Evolutionary conservation across 2,888 invertebrate species (phyloP), one percentile per base, ranked within the genome.

Genomic region (Drosophila colorata): DNA sequence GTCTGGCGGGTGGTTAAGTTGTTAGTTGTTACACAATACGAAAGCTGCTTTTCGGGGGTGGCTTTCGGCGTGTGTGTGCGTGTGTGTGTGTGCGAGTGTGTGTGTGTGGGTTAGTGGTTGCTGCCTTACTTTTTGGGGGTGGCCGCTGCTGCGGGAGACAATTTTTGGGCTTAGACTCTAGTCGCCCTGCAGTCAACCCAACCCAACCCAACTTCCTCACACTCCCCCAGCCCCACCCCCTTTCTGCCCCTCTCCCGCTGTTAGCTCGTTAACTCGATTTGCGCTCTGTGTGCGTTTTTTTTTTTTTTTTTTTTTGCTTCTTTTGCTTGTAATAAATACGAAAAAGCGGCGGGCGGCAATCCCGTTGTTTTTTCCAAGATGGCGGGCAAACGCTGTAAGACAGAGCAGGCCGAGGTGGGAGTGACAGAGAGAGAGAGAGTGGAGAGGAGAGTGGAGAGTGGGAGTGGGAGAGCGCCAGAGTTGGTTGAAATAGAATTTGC

Each of bases 251-350:
- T 48, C 61, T 2, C 88, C 80, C 40, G 87, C 88, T 77, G 83
- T 88, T 87, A 87, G 83, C 83, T 84, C 87, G 88, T 84, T 84
- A 84, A 84, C 87, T 88, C 87, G 81, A 84, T 84, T 84, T 84
- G 87, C 69, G 84, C 81, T 61, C 55, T 46, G 55, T 66, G 47
- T 58, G 52, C 63, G 31, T 41, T 18, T 38, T 25, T 51, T 48
- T 64, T 46, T 49, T 35, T 55, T n/a, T n/a, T n/a, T n/a, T 41
- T 18, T 38, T 25, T 51, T 48, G 61, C 31, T 40, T 25, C 43
- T 37, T 41, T 52, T 25, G 38, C 61, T 81, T 88, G 82, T 74
- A 82, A 82, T 85, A 82, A 82, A 87, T 88, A 86, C 80, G 87
- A 68, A 52, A 37, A 63, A 63, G 44, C 46, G 37, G 59, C 49